Evolutionary conservation across 2,113 vertebrate genomes (phyloP).

Genomic region (Etheostoma cragini): DNA sequence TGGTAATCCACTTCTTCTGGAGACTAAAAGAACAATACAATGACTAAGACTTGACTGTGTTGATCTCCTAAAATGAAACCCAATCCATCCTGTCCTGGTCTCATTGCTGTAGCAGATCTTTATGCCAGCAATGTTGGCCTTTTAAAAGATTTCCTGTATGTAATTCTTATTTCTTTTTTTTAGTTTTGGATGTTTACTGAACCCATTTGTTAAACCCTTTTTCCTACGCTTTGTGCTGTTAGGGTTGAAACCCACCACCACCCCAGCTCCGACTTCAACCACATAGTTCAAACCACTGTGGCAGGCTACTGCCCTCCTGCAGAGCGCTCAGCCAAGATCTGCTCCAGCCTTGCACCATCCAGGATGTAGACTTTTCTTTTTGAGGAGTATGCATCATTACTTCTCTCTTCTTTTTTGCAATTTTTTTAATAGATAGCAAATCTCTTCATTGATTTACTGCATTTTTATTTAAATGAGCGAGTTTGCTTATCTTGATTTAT

Average conservation of each 20-base stretch:
- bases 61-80: neutral
- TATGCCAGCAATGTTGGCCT: neutral
- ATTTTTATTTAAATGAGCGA: neutral
- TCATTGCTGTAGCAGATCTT: neutral
- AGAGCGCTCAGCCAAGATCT: slow-evolving; percentile 22
- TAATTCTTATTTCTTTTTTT: neutral
- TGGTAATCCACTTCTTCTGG: neutral
- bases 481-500: neutral
- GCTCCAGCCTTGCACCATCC: slow-evolving; percentile 5
- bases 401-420: neutral
- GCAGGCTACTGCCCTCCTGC: slow-evolving; percentile 14
- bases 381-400: slow-evolving; percentile 26
- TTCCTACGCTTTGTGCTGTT: neutral
- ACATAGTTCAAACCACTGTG: neutral
- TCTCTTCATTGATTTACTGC: neutral
- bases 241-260: neutral
- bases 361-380: slow-evolving; percentile 34
- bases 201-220: neutral
- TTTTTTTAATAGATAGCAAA: neutral
- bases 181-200: neutral
- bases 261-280: neutral
- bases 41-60: neutral
- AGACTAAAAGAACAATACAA: slow-evolving; percentile 4
- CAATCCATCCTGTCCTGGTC: slow-evolving; percentile 10
- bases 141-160: neutral